Evolutionary conservation across 2,888 invertebrate species (phyloP).

Genomic region (Neocrepidodera transversa): DNA sequence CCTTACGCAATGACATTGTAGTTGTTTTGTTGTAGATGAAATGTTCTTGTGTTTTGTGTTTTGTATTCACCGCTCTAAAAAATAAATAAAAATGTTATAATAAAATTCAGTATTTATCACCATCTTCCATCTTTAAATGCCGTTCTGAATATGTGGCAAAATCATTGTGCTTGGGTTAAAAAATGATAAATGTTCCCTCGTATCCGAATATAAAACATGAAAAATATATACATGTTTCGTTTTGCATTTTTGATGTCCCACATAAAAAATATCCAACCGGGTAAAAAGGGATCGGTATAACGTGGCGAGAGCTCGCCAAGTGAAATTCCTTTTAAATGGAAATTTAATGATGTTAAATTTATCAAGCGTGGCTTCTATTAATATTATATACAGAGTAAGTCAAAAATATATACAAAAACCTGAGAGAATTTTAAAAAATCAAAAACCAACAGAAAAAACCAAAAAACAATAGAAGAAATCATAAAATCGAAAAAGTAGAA

Average conservation of each 20-base stretch:
- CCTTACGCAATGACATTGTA: constrained; percentile 39
- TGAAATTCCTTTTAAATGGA: constrained; percentile 9
- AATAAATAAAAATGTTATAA: constrained; percentile 22
- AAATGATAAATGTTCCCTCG: constrained; percentile 7
- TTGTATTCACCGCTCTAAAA: constrained; percentile 29
- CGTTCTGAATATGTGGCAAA: background rate
- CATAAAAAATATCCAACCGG: background rate
- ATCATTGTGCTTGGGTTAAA: background rate
- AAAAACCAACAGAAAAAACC: too few species aligned
- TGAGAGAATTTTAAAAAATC: too few species aligned
- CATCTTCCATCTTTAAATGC: too few species aligned
- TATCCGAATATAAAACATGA: background rate
- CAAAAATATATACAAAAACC: too few species aligned
- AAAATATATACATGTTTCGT: background rate
- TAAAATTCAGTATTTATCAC: too few species aligned
- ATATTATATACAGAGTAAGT: too few species aligned
- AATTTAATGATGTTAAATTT: background rate
- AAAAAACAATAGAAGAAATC: too few species aligned
- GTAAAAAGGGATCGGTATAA: too few species aligned
- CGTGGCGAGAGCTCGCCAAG: background rate
- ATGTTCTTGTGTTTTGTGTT: constrained; percentile 34
- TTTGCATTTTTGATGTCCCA: background rate
- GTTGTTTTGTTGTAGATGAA: constrained; percentile 11
- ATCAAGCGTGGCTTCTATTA: too few species aligned
- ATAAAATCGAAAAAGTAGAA: too few species aligned